Evolutionary conservation across 2,113 vertebrate genomes (phyloP).

Genomic region (Turdus rufiventris): DNA sequence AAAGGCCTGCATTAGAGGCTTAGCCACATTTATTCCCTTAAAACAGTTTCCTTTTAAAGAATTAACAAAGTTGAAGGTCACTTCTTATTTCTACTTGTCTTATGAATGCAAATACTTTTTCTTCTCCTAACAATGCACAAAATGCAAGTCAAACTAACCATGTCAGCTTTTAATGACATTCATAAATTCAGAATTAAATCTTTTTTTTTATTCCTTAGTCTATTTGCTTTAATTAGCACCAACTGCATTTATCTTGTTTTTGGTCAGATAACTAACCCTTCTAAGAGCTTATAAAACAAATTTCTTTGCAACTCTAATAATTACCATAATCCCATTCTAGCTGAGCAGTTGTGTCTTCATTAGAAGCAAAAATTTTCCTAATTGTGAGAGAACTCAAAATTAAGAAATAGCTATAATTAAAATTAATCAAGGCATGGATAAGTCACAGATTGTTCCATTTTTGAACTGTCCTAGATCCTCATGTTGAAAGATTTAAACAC

Average conservation of each 20-base stretch:
- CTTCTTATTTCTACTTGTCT: slow-evolving; percentile 27
- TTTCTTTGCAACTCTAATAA: slow-evolving; percentile 60
- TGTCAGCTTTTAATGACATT: slow-evolving; percentile 56
- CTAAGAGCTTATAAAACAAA: slow-evolving; percentile 62
- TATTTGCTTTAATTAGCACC: slow-evolving; percentile 71
- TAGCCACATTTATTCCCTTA: neutral
- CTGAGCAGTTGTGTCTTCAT: slow-evolving; percentile 39
- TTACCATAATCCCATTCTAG: slow-evolving; percentile 67
- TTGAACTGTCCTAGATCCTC: neutral
- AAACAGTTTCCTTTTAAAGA: neutral
- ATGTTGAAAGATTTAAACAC: neutral
- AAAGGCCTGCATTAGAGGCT: neutral
- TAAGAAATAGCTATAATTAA: slow-evolving; percentile 59
- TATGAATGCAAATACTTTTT: slow-evolving; percentile 36
- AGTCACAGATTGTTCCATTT: slow-evolving; percentile 10
- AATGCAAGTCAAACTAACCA: slow-evolving; percentile 13
- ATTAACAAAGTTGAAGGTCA: slow-evolving; percentile 45
- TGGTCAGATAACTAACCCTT: slow-evolving; percentile 61
- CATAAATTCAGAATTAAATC: slow-evolving; percentile 61
- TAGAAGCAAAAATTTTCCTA: slow-evolving; percentile 54
- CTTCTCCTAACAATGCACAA: slow-evolving; percentile 10
- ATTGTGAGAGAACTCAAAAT: slow-evolving; percentile 54
- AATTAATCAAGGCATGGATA: slow-evolving; percentile 35
- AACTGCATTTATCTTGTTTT: slow-evolving; percentile 56
- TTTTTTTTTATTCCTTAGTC: slow-evolving; percentile 55